These are phyloP conservation scores for Drosophila fungiperda DNA, from an alignment of 2,888 invertebrate genomes.

Conservation along the genomic window DNA sequence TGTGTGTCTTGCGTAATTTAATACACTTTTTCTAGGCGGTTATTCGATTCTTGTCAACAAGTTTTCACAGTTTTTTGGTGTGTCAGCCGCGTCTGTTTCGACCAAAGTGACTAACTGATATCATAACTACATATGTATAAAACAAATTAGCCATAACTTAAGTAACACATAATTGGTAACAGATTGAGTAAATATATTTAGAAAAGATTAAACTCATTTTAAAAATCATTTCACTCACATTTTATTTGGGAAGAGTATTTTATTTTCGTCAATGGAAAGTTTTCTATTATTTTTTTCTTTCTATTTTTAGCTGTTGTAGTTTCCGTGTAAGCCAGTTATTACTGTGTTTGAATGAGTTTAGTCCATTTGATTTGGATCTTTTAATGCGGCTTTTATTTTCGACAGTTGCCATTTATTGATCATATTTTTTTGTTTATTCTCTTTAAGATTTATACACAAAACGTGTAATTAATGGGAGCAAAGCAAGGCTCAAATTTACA, in stretches of 20 bases:
- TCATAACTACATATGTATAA: background rate
- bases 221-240: background rate
- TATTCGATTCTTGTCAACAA: background rate
- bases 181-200: background rate
- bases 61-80: background rate
- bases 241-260: slow-evolving; percentile 16
- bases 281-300: background rate
- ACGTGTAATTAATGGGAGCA: slow-evolving; percentile 56
- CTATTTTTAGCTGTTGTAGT: background rate
- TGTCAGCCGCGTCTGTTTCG: background rate
- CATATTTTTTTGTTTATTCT: slow-evolving; percentile 29
- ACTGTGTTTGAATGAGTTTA: slow-evolving; percentile 59
- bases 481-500: slow-evolving; percentile 31
- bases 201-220: background rate
- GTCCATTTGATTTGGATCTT: slow-evolving; percentile 65
- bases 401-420: slow-evolving; percentile 57
- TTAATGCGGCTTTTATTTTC: slow-evolving; percentile 57
- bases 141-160: background rate
- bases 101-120: background rate
- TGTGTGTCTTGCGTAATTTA: slow-evolving; percentile 36
- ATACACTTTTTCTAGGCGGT: slow-evolving; percentile 13
- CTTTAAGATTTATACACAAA: slow-evolving; percentile 42
- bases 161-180: background rate
- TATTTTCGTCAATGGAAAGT: background rate
- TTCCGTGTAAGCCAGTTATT: slow-evolving; percentile 48